These are phyloP conservation scores for Drosophila nikananu DNA, from an alignment of 1,140 invertebrate species.

Conservation along the genomic window DNA sequence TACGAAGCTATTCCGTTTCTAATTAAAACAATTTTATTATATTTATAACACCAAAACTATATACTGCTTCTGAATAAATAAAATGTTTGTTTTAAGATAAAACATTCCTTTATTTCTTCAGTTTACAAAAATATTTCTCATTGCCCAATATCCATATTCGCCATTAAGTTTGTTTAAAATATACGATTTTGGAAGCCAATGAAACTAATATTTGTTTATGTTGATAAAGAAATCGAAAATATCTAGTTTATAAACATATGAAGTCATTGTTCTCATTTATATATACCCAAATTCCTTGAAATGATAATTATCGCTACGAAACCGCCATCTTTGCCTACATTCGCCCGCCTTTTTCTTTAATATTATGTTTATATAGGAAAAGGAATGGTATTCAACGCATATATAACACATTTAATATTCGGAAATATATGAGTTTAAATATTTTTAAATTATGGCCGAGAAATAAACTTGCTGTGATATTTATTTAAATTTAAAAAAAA, in stretches of 20 bases:
- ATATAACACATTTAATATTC: constrained; percentile 2
- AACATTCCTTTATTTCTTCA: not conserved
- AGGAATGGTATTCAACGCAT: not conserved
- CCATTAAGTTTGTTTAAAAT: constrained; percentile 24
- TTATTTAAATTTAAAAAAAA: constrained; percentile 11
- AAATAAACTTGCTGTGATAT: constrained; percentile 6
- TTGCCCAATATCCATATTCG: constrained; percentile 18
- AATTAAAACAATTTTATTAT: not conserved
- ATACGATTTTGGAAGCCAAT: constrained; percentile 5
- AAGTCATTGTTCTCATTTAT: constrained; percentile 23
- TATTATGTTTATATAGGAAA: constrained; percentile 29
- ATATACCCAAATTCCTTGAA: constrained; percentile 18
- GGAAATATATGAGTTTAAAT: not conserved
- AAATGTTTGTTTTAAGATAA: not conserved
- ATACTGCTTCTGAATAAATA: constrained; percentile 1
- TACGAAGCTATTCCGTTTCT: not conserved
- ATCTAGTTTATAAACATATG: constrained; percentile 42
- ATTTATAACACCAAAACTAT: not conserved
- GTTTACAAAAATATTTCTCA: constrained; percentile 12
- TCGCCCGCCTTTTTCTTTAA: constrained; percentile 11
- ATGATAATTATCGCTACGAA: constrained; percentile 5
- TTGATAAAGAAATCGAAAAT: constrained; percentile 41
- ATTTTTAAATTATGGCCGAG: constrained; percentile 10
- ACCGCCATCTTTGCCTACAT: constrained; percentile 8
- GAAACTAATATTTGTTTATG: constrained; percentile 41